These are phyloP conservation scores for Homarus gammarus DNA, from an alignment of 2,888 invertebrate species.

Conservation along the genomic window DNA sequence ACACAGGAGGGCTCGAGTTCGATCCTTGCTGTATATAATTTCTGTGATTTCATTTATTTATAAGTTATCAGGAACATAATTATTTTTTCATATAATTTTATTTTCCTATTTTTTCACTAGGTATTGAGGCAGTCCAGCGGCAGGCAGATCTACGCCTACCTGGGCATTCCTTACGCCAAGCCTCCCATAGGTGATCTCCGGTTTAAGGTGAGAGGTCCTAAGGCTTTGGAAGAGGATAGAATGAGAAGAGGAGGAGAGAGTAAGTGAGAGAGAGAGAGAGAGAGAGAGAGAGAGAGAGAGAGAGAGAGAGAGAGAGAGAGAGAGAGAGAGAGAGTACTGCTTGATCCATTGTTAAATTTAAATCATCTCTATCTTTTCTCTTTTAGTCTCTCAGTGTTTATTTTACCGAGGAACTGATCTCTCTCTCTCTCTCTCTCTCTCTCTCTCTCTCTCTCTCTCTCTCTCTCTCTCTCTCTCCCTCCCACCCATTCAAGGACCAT, in stretches of 20 bases:
- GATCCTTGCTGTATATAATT: too few species aligned
- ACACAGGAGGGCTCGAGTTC: too few species aligned
- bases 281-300: constrained; percentile 1
- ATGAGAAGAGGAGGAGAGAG: neutral
- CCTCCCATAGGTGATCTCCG: constrained; percentile 87
- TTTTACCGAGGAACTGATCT: too few species aligned
- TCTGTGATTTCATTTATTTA: too few species aligned
- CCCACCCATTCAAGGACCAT: too few species aligned
- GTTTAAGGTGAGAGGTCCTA: constrained; percentile 84
- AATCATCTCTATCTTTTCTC: too few species aligned
- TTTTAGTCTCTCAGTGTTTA: too few species aligned
- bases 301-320: constrained; percentile 32
- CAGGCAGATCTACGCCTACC: constrained; percentile 84
- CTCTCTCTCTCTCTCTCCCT: too few species aligned
- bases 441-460: too few species aligned
- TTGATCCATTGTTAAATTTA: neutral
- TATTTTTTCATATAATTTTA: too few species aligned
- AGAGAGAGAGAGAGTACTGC: constrained; percentile 4
- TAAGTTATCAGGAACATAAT: too few species aligned
- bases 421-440: too few species aligned
- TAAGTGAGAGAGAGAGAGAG: neutral
- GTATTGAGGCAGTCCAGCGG: constrained; percentile 76
- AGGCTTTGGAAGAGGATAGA: neutral
- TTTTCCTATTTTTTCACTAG: neutral
- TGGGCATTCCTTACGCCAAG: constrained; percentile 90